Conservation (phyloP, 1,140 invertebrate genomes). For the Acromyrmex charruanus region DNA sequence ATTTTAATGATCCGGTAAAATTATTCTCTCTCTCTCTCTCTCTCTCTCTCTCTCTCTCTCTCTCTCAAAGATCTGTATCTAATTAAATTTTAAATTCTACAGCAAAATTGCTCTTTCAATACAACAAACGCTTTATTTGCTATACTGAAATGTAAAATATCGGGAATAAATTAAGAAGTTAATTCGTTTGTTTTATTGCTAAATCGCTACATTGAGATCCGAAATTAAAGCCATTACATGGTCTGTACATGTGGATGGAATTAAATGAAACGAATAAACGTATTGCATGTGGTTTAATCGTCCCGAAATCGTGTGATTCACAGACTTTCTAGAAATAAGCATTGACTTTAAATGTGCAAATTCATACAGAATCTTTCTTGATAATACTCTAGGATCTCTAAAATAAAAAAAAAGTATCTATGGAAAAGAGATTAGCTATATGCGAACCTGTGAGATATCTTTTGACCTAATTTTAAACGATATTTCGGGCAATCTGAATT, state of each 20-base stretch:
- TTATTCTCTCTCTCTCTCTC: no score
- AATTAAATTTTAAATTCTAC: no score
- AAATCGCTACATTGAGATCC: slow-evolving; percentile 16
- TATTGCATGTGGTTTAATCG: slow-evolving; percentile 23
- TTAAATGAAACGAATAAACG: slow-evolving; percentile 45
- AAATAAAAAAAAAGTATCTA: neutral
- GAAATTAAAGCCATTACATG: slow-evolving; percentile 35
- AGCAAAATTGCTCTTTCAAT: no score
- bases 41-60: no score
- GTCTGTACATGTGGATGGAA: neutral
- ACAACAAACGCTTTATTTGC: neutral
- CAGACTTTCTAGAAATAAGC: neutral
- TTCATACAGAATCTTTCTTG: neutral
- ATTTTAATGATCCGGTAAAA: no score
- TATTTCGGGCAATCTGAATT: neutral
- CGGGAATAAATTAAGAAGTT: slow-evolving; percentile 9
- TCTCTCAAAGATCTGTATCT: no score
- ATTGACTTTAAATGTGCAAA: neutral
- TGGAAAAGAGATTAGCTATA: neutral
- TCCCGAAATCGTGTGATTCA: neutral
- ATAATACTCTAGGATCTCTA: neutral
- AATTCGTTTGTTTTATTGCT: slow-evolving; percentile 41
- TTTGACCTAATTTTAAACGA: slow-evolving; percentile 19
- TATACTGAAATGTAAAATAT: neutral
- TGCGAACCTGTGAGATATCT: neutral